Evolutionary conservation across 1,140 invertebrate genomes (phyloP), one percentile per base, ranked within the genome.

Genomic region (Drosophila orena): DNA sequence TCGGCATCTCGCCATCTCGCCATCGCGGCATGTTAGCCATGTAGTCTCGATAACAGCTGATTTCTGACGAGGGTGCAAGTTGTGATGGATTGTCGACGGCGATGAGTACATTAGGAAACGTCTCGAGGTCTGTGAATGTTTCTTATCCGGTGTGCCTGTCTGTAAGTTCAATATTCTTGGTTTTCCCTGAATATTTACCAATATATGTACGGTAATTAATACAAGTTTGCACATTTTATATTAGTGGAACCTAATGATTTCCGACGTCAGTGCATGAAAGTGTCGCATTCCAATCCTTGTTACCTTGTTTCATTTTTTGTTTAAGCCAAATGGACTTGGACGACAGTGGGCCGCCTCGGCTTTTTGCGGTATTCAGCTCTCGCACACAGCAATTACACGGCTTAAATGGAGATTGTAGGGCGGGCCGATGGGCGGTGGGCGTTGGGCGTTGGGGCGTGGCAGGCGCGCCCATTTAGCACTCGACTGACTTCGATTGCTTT

Each of bases 401-500:
- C 64, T 54, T 75, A 72, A 81, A 30, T 30, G 8, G 30, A 30
- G 8, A 30, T 79, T 70, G 68, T 34, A 11, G 58, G 15, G 62
- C 34, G 55, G 10, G 40, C 2, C n/a, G n/a, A 10, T 22, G 42
- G 40, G 7, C n/a, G n/a, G n/a, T 22, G 42, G 42, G 27, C 42
- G 30, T 46, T 55, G 54, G 65, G 71, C 42, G 30, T 44, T 56
- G 54, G 65, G 71, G 61, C 55, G 77, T 59, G 50, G 44, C 61
- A 43, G 20, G 38, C 40, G 17, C 53, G 60, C 72, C 61, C 73
- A 66, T 72, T 50, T 71, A 59, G 58, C 62, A 56, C 61, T 81
- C 62, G 58, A 78, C 62, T 86, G 57, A 35, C 49, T 75, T 88
- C 64, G 78, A 81, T 81, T 77, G 81, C 72, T 80, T 86, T 81